phyloP scores from a whole-genome alignment of 2,797 vertebrate genomes.

The Epinephelus coioides region DNA sequence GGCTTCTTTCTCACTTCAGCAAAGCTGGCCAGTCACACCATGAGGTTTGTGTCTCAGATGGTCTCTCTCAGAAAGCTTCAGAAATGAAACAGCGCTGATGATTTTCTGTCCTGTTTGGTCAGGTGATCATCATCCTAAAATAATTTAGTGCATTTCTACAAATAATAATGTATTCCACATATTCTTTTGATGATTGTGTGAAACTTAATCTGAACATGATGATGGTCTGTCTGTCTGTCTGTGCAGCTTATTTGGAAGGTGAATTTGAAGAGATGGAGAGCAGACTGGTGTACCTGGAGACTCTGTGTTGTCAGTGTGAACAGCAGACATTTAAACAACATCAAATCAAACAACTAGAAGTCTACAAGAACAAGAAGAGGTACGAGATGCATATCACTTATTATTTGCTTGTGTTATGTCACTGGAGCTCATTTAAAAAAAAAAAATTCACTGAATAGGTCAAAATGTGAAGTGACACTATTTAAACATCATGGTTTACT shows the following conservation, averaged over 20 bases:
- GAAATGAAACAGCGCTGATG: background rate
- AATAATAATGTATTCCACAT: no score
- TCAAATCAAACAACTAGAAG: conserved; percentile 90
- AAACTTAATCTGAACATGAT: background rate
- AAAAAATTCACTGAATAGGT: background rate
- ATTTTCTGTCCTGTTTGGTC: no score
- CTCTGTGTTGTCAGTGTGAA: conserved; percentile 93
- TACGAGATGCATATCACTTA: conserved; percentile 41
- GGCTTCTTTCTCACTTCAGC: no score
- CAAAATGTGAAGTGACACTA: background rate
- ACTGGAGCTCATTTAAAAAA: no score
- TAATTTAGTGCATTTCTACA: background rate
- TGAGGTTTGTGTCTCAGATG: background rate
- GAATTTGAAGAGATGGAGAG: conserved; percentile 95
- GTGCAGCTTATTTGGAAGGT: conserved; percentile 90
- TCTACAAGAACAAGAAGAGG: conserved; percentile 95
- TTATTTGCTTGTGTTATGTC: background rate
- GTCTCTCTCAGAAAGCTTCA: background rate
- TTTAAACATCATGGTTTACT: background rate
- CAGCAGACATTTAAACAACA: conserved; percentile 89
- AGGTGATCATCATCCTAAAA: background rate
- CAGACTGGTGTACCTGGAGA: conserved; percentile 90
- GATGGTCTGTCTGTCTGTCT: background rate
- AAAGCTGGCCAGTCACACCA: no score
- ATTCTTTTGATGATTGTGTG: background rate